Evolutionary conservation across 2,113 vertebrate genomes (phyloP).

Genomic region (Crotophaga sulcirostris): DNA sequence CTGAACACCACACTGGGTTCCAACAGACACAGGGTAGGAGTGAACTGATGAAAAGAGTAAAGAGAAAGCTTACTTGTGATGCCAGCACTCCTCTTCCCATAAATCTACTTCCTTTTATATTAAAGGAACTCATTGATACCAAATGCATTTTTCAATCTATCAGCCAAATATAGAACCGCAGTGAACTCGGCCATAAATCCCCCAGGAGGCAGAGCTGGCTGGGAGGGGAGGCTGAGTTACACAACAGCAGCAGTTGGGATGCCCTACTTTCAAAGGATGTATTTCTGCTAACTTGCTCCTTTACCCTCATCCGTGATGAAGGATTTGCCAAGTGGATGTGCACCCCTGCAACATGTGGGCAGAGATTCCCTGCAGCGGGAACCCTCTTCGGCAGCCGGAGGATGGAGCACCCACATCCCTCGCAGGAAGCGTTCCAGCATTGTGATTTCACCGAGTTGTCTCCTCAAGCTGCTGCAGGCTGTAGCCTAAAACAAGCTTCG

Average conservation of each 20-base stretch:
- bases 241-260: not conserved
- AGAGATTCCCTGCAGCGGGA: rapidly evolving
- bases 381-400: not conserved
- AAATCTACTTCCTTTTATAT: not conserved
- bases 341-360: rapidly evolving
- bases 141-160: slow-evolving; percentile 38
- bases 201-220: slow-evolving; percentile 28
- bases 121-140: slow-evolving; percentile 46
- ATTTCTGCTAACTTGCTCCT: not conserved
- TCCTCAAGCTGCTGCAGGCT: not conserved
- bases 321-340: not conserved
- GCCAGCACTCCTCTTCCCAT: not conserved
- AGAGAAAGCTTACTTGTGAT: not conserved
- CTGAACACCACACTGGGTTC: not conserved
- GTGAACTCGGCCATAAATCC: slow-evolving; percentile 16
- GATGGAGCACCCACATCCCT: not conserved
- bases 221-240: not conserved
- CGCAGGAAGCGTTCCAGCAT: not conserved
- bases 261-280: not conserved
- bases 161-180: slow-evolving; percentile 1
- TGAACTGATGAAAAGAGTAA: not conserved
- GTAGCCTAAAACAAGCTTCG: not conserved
- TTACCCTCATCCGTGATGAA: not conserved
- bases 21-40: not conserved
- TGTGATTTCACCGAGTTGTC: not conserved